A percentile compares a stretch with the other conserved stretches of the same genome.
Conservation (phyloP, 2,797 vertebrate genomes). For the Anabas testudineus region DNA sequence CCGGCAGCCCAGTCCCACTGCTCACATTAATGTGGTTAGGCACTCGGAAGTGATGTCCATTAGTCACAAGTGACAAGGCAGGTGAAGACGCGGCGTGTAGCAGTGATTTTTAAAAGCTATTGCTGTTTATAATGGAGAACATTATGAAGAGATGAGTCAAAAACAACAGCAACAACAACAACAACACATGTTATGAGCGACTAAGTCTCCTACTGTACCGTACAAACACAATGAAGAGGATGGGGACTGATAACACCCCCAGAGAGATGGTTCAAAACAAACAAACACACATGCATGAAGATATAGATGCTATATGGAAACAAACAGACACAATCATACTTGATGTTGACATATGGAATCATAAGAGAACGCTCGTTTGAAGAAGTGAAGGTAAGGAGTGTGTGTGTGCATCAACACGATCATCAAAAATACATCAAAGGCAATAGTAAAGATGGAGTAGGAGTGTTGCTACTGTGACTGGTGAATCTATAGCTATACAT, state of each 20-base stretch:
- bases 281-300: slow-evolving; percentile 37
- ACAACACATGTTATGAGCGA: slow-evolving; percentile 26
- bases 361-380: slow-evolving; percentile 14
- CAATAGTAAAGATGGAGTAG: slow-evolving; percentile 33
- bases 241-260: slow-evolving; percentile 25
- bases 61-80: slow-evolving; percentile 78
- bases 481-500: slow-evolving; percentile 34
- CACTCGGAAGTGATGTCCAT: slow-evolving; percentile 78
- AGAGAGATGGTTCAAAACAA: slow-evolving; percentile 28
- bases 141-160: slow-evolving; percentile 51
- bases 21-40: slow-evolving; percentile 77
- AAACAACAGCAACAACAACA: neutral
- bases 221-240: slow-evolving; percentile 37
- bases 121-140: slow-evolving; percentile 60
- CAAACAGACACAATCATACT: slow-evolving; percentile 22
- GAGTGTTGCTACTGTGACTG: slow-evolving; percentile 35
- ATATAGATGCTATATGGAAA: slow-evolving; percentile 22
- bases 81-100: slow-evolving; percentile 69
- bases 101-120: slow-evolving; percentile 64
- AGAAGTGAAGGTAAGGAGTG: slow-evolving; percentile 2
- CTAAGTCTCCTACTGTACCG: slow-evolving; percentile 29
- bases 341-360: slow-evolving; percentile 30
- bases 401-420: slow-evolving; percentile 44
- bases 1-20: slow-evolving; percentile 71
- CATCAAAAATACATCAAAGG: slow-evolving; percentile 62